These are phyloP conservation scores for Bugulina stolonifera DNA, from an alignment of 2,888 invertebrate genomes.

Conservation along the genomic window DNA sequence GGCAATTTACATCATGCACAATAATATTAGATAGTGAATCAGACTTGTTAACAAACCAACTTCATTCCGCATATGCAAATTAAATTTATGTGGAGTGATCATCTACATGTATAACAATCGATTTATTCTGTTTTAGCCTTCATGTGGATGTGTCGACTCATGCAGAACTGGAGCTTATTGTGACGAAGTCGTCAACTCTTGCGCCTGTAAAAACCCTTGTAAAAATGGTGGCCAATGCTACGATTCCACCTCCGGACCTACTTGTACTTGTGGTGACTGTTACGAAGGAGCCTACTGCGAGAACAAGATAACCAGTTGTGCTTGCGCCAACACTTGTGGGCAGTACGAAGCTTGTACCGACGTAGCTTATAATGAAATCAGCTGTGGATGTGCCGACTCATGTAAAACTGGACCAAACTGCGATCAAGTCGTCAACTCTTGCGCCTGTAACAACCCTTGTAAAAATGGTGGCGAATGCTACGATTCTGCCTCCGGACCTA, in stretches of 20 bases:
- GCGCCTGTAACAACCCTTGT: constrained; percentile 10
- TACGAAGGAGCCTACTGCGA: neutral
- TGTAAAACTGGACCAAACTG: constrained; percentile 2
- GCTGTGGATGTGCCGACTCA: neutral
- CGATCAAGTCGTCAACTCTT: constrained; percentile 1
- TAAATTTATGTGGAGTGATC: no score
- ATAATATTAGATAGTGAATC: no score
- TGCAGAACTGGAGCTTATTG: constrained; percentile 8
- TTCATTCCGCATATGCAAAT: no score
- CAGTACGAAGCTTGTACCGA: neutral
- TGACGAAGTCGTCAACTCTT: neutral
- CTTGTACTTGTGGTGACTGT: neutral
- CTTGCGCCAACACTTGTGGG: neutral
- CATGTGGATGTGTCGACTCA: neutral
- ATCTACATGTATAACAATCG: no score
- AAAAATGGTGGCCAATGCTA: neutral
- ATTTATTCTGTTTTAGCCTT: neutral
- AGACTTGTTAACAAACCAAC: no score
- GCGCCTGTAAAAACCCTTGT: constrained; percentile 3
- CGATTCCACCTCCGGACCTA: neutral
- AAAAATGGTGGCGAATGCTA: neutral
- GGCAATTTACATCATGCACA: no score
- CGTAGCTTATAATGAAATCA: neutral
- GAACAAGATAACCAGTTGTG: neutral
- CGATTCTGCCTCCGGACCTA: neutral